These are phyloP conservation scores for Micropoecilia bifurca DNA, from an alignment of 2,797 vertebrate species.

Conservation along the genomic window DNA sequence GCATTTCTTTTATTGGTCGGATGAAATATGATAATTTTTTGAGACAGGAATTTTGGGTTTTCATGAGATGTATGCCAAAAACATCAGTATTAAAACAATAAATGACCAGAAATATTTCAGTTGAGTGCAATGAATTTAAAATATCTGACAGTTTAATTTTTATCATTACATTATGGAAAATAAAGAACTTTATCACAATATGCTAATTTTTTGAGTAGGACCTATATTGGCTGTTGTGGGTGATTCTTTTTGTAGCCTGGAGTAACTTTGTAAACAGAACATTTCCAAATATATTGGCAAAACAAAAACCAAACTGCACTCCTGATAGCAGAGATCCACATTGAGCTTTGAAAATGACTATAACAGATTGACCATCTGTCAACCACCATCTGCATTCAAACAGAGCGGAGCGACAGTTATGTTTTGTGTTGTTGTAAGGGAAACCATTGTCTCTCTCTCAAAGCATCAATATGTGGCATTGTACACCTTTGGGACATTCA, in stretches of 20 bases:
- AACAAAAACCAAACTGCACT: too few species aligned
- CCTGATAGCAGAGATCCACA: neutral
- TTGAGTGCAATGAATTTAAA: too few species aligned
- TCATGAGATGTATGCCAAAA: too few species aligned
- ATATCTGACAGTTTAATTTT: too few species aligned
- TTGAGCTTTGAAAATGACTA: neutral
- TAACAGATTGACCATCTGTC: conserved; percentile 13
- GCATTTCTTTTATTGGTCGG: too few species aligned
- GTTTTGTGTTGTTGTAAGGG: neutral
- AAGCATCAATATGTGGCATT: neutral
- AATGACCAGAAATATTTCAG: too few species aligned
- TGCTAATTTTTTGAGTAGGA: too few species aligned
- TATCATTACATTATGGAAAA: too few species aligned
- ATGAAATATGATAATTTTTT: too few species aligned
- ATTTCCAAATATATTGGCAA: neutral
- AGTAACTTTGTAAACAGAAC: conserved; percentile 5
- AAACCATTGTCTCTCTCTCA: neutral
- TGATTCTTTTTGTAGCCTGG: neutral
- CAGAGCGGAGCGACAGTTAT: neutral
- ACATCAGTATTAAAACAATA: too few species aligned
- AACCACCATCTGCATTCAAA: neutral
- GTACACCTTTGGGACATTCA: conserved; percentile 29
- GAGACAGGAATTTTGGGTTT: too few species aligned
- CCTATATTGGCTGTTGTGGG: neutral
- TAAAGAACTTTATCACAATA: too few species aligned